Percentiles rank a stretch among this genome's conserved stretches.
phyloP scores from a whole-genome alignment of 1,140 invertebrate genomes.

The Leptestheria dahalacensis region DNA sequence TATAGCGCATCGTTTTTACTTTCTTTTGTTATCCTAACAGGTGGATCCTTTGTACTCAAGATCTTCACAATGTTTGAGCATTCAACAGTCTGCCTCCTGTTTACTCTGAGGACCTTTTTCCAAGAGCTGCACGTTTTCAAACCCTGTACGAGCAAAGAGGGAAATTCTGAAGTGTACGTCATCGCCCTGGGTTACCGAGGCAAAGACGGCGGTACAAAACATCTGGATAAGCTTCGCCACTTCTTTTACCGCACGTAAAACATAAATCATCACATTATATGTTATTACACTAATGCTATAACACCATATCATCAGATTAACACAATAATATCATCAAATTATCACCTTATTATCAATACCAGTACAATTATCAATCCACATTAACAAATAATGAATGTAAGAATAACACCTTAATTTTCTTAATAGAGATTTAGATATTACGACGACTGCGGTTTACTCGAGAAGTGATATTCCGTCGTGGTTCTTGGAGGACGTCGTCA shows the following conservation, averaged over 20 bases:
- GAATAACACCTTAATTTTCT: background rate
- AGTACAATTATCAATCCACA: background rate
- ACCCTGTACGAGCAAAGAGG: conserved; percentile 77
- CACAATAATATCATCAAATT: too few species aligned
- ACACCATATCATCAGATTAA: too few species aligned
- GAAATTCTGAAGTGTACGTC: conserved; percentile 86
- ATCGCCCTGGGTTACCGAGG: conserved; percentile 54
- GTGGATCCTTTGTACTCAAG: conserved; percentile 74
- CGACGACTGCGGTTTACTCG: conserved; percentile 38
- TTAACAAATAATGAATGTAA: background rate
- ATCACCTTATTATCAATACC: background rate
- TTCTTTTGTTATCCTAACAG: conserved; percentile 23
- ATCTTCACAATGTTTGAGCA: conserved; percentile 83
- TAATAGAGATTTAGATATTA: background rate
- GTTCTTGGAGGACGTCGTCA: conserved; percentile 51
- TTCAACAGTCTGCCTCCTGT: conserved; percentile 58
- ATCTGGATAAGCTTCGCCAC: background rate
- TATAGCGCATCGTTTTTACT: background rate
- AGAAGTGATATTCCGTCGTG: conserved; percentile 40
- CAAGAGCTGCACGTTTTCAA: conserved; percentile 58
- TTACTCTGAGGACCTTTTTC: conserved; percentile 61
- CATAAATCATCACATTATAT: too few species aligned
- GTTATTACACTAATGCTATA: too few species aligned
- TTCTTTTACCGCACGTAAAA: background rate
- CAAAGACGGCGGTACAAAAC: background rate